phyloP scores from a whole-genome alignment of 1,140 invertebrate species.

The Charaxes varanes region DNA sequence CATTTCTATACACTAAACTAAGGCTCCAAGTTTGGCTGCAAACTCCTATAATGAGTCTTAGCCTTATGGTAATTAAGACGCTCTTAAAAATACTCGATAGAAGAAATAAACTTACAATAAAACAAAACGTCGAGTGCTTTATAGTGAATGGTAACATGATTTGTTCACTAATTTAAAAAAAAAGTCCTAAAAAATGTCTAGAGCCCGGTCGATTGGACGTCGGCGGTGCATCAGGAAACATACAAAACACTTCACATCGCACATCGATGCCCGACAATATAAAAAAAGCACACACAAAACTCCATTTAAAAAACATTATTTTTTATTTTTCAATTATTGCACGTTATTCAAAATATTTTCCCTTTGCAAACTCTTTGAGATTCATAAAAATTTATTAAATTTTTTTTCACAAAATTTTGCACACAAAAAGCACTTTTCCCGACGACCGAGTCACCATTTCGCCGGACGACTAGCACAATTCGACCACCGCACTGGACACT shows the following conservation, averaged over 20 bases:
- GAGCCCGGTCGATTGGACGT: conserved; percentile 13
- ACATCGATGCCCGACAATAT: background rate
- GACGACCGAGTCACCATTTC: conserved; percentile 5
- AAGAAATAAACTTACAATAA: conserved; percentile 57
- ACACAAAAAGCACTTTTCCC: conserved; percentile 10
- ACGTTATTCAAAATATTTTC: conserved; percentile 29
- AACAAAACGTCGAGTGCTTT: conserved; percentile 53
- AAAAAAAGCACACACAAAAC: conserved; percentile 25
- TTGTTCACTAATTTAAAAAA: conserved; percentile 65
- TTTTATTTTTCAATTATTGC: conserved; percentile 30
- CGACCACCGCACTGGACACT: too few relatives aligned
- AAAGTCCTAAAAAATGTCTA: conserved; percentile 15
- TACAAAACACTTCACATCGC: conserved; percentile 20
- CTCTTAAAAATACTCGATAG: conserved; percentile 49
- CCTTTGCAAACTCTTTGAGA: conserved; percentile 37
- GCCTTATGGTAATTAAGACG: conserved; percentile 27
- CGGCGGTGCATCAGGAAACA: conserved; percentile 20
- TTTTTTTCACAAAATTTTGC: conserved; percentile 16
- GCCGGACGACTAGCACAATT: background rate
- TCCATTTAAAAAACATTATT: conserved; percentile 16
- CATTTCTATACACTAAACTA: conserved; percentile 60
- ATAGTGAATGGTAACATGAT: conserved; percentile 69
- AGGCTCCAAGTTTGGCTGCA: conserved; percentile 40
- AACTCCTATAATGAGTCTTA: conserved; percentile 26
- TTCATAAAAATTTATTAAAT: conserved; percentile 34